Base-by-base conservation (phyloP, 1,140 invertebrate genomes). In the Reticulitermes speratus region DNA sequence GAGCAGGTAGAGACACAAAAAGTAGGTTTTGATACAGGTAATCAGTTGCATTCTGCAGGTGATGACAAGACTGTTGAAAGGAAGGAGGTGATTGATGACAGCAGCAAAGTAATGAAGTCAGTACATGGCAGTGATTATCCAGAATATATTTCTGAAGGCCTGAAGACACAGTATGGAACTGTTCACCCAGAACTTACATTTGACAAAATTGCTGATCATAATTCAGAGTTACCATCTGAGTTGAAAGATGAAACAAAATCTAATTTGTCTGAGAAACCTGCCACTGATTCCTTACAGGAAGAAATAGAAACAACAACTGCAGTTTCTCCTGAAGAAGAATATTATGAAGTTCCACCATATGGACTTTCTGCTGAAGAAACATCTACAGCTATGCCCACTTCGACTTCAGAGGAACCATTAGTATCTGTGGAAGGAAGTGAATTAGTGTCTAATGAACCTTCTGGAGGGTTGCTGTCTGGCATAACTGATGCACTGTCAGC, bases 241-340 rank as follows among this genome's bases (percentile, higher is more conserved):
- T 7, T 55, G 5, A 6, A 55, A 55, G 52, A 55, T 55, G 52
- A 21, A 5, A 55, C 19, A 19, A 16, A 55, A 55, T 55, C 52
- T 21, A 55, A 16, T 16, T 16, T 55, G 52, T 55, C 19, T 19
- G 52, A 55, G 52, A 14, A 55, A 55, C 52, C 52, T 55, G 0
- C 14, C 52, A 16, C 19, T 55, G 52, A 55, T 55, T 55, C 52
- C 19, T 1, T 9, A 11, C 25, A 85, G 83, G 86, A 85, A 81
- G 59, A 52, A 83, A 86, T 69, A 52, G 82, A 52, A 83, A 86
- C 82, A 32, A 84, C 65, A 38, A 69, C 85, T 30, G 65, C 25
- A 75, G n/a, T 25, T n/a, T 75, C 65, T 75, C 30, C 65, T 30
- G 65, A n/a, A 3, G 65, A 75, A 75, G 8, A 75, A 30, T 75